These are phyloP conservation scores for Pristionchus fissidentatus DNA, from an alignment of 2,888 invertebrate genomes.

Conservation along the genomic window DNA sequence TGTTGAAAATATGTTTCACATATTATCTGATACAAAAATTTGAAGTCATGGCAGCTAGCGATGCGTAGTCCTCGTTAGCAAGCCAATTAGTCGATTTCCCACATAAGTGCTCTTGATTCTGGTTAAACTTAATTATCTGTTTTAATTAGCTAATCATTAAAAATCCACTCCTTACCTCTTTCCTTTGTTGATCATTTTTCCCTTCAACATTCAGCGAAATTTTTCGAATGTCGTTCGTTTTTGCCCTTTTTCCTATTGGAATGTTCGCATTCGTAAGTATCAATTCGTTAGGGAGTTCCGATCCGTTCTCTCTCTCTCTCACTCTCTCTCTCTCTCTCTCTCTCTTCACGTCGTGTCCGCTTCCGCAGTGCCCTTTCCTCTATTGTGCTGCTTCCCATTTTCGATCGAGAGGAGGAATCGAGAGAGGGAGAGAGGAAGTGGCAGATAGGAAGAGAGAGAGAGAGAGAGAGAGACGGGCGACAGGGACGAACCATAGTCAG, in stretches of 20 bases:
- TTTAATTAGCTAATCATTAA: too few relatives aligned
- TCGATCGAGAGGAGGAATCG: constrained; percentile 12
- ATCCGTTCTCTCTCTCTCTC: not conserved
- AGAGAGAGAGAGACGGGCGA: not conserved
- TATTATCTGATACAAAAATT: too few relatives aligned
- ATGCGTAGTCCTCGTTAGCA: too few relatives aligned
- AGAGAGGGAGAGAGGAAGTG: not conserved
- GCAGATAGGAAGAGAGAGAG: constrained; percentile 12
- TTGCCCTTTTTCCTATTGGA: not conserved
- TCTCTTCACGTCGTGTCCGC: too few relatives aligned
- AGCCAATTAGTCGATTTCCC: too few relatives aligned
- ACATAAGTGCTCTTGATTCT: too few relatives aligned
- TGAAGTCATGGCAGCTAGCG: too few relatives aligned
- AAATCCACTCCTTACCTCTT: not conserved
- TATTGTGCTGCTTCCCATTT: constrained; percentile 4
- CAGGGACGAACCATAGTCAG: not conserved
- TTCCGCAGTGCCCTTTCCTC: constrained; percentile 18
- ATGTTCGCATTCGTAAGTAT: not conserved
- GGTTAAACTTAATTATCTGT: too few relatives aligned
- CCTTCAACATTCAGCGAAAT: not conserved
- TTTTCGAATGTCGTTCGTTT: not conserved
- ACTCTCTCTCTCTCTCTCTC: constrained; percentile 6
- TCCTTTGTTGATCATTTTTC: not conserved
- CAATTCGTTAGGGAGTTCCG: not conserved
- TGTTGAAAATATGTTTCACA: too few relatives aligned